Percentiles rank a stretch among this genome's conserved stretches.
These are phyloP conservation scores for Cyclopterus lumpus DNA, from an alignment of 2,797 vertebrate species.

Conservation along the genomic window DNA sequence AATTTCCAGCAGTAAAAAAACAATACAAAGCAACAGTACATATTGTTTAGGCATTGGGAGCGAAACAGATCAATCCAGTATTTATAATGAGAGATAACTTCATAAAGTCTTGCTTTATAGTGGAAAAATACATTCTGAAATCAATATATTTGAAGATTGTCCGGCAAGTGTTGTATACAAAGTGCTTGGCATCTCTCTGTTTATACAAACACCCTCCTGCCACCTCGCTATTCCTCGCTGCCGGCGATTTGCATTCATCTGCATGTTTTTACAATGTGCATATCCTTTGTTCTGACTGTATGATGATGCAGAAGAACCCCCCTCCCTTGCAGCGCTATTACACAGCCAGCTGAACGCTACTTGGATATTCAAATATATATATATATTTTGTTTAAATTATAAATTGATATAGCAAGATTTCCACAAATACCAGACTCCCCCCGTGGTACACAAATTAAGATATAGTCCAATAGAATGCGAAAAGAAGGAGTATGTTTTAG, in stretches of 20 bases:
- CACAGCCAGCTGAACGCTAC: constrained; percentile 55
- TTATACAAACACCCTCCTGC: constrained; percentile 64
- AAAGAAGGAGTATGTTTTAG: constrained; percentile 48
- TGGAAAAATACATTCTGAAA: constrained; percentile 48
- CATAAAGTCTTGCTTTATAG: constrained; percentile 18
- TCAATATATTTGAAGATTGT: constrained; percentile 55
- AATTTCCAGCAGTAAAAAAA: constrained; percentile 22
- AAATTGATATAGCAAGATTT: constrained; percentile 52
- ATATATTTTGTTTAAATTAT: constrained; percentile 61
- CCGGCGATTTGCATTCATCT: constrained; percentile 90
- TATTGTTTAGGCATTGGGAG: constrained; percentile 4
- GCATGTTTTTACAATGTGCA: constrained; percentile 88
- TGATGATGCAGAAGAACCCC: constrained; percentile 85
- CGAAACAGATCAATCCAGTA: constrained; percentile 28
- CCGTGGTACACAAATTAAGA: constrained; percentile 15
- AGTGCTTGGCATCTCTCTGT: constrained; percentile 61
- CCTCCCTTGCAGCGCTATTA: constrained; percentile 49
- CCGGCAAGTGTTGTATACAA: constrained; percentile 61
- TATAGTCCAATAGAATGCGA: constrained; percentile 48
- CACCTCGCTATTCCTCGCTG: constrained; percentile 67
- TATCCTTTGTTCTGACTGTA: constrained; percentile 90
- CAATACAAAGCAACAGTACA: constrained; percentile 5
- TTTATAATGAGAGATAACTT: constrained; percentile 32
- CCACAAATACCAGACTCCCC: constrained; percentile 38
- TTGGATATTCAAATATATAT: constrained; percentile 61